Conservation (phyloP, 2,113 vertebrate genomes). For the Peromyscus californicus region DNA sequence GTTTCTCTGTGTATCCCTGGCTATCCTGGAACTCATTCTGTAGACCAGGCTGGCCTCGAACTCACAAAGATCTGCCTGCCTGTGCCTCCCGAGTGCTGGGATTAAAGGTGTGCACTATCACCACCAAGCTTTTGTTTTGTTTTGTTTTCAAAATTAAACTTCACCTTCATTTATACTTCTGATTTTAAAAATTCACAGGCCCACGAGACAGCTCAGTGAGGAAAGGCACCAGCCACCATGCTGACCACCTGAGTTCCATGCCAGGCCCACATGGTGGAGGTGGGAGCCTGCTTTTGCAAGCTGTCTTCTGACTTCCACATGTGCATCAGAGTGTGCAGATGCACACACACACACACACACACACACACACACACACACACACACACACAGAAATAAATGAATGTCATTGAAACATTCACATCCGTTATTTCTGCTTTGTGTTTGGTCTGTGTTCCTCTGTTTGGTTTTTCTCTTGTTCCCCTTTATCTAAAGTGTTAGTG, state of each 20-base stretch:
- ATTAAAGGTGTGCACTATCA: too few species aligned
- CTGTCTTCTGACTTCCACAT: background rate
- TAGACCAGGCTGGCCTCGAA: background rate
- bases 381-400: background rate
- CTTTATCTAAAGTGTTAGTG: background rate
- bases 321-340: background rate
- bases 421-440: conserved; percentile 48
- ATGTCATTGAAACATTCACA: background rate
- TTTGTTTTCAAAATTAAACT: background rate
- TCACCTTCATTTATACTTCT: conserved; percentile 27
- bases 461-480: background rate
- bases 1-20: background rate
- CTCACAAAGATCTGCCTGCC: background rate
- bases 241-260: background rate
- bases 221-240: background rate
- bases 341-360: too few species aligned
- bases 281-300: too few species aligned
- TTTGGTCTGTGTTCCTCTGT: background rate
- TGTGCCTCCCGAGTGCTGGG: background rate
- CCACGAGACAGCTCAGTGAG: background rate
- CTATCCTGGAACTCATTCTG: background rate
- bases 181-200: background rate
- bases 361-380: too few species aligned
- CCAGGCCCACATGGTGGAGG: background rate
- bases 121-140: background rate